Conservation (phyloP, 2,888 invertebrate species). For the Salpingus planirostris region DNA sequence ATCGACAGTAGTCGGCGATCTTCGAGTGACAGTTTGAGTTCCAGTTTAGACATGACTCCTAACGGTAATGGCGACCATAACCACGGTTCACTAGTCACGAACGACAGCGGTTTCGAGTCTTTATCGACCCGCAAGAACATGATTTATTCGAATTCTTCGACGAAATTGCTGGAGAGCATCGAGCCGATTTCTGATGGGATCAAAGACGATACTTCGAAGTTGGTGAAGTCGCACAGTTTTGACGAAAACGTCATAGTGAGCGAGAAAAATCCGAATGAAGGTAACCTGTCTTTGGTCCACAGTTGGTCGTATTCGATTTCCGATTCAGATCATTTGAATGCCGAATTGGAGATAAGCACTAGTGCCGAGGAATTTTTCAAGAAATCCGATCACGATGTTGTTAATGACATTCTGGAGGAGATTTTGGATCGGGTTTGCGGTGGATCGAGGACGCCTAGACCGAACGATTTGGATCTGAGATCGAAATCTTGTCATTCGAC, state of each 20-base stretch:
- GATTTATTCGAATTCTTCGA: slow-evolving; percentile 13
- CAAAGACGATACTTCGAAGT: slow-evolving; percentile 22
- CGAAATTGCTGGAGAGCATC: slow-evolving; percentile 33
- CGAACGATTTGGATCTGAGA: slow-evolving; percentile 29
- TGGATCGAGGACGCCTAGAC: slow-evolving; percentile 11
- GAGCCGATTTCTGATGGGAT: slow-evolving; percentile 38
- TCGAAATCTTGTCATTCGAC: slow-evolving; percentile 27
- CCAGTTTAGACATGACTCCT: slow-evolving; percentile 31
- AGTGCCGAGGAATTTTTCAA: slow-evolving; percentile 61
- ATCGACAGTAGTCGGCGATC: slow-evolving; percentile 29
- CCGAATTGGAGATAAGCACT: slow-evolving; percentile 49
- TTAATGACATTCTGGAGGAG: slow-evolving; percentile 51
- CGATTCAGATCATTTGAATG: slow-evolving; percentile 41
- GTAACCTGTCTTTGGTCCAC: slow-evolving; percentile 41
- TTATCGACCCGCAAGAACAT: slow-evolving; percentile 23
- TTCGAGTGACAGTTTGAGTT: slow-evolving; percentile 35
- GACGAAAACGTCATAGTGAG: slow-evolving; percentile 36
- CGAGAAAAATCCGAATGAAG: slow-evolving; percentile 39
- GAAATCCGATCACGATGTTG: slow-evolving; percentile 41
- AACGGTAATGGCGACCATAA: slow-evolving; percentile 21
- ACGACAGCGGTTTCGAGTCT: slow-evolving; percentile 36
- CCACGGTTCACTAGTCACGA: slow-evolving; percentile 20
- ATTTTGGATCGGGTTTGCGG: slow-evolving; percentile 47
- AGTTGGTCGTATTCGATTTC: slow-evolving; percentile 48
- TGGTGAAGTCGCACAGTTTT: slow-evolving; percentile 39